These are phyloP conservation scores for Eilema depressum DNA, from an alignment of 2,888 invertebrate genomes.

Conservation along the genomic window DNA sequence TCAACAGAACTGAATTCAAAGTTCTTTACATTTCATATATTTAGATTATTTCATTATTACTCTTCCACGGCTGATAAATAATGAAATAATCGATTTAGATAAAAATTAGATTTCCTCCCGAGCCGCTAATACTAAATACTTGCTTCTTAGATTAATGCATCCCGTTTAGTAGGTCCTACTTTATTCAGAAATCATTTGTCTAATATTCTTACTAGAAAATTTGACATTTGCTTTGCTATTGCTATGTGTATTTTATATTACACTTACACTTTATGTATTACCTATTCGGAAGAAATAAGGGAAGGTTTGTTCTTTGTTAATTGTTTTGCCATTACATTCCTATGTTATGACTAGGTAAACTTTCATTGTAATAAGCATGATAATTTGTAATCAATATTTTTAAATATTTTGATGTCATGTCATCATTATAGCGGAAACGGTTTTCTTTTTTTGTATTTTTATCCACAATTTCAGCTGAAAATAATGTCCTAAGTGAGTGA, in stretches of 20 bases:
- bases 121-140: neutral
- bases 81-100: neutral
- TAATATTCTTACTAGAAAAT: too few species aligned
- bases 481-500: conserved; percentile 41
- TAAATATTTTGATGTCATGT: too few species aligned
- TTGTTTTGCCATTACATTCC: neutral
- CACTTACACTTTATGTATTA: too few species aligned
- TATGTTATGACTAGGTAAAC: neutral
- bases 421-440: neutral
- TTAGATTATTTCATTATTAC: too few species aligned
- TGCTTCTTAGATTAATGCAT: too few species aligned
- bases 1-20: neutral
- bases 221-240: too few species aligned
- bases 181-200: too few species aligned
- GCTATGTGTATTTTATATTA: too few species aligned
- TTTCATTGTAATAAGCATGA: neutral
- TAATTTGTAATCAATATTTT: neutral
- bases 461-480: conserved; percentile 16
- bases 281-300: neutral
- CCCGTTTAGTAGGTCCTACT: too few species aligned
- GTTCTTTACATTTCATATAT: neutral
- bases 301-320: neutral
- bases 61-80: neutral
- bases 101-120: neutral
- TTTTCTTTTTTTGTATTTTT: neutral